phyloP scores from a whole-genome alignment of 2,797 vertebrate genomes.

The Scolopax bukidnonensis region DNA sequence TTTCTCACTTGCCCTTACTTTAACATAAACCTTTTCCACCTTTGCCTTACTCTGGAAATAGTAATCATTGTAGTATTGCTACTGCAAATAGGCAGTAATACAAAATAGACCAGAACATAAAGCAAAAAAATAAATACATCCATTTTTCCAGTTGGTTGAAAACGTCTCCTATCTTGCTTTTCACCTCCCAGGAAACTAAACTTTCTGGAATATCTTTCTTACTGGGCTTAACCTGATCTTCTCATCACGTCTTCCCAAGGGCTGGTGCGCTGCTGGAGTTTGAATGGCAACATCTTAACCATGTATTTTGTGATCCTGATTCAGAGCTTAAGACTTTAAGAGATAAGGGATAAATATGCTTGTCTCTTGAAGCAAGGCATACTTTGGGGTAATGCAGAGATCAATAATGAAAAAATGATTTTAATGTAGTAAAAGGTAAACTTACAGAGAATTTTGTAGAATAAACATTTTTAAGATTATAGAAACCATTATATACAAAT shows the following conservation, averaged over 20 bases:
- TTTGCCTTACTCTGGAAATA: background rate
- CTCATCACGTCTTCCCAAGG: background rate
- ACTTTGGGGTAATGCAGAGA: background rate
- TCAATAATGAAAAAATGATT: background rate
- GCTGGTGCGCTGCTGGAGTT: background rate
- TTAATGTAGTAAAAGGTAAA: background rate
- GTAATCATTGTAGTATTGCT: background rate
- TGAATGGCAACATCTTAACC: background rate
- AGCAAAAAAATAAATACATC: background rate
- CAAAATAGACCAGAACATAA: background rate
- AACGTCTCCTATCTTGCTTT: background rate
- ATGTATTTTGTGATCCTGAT: background rate
- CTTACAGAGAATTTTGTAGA: background rate
- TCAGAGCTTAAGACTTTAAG: background rate
- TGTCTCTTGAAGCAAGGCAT: background rate
- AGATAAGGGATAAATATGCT: background rate
- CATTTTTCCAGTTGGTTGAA: background rate
- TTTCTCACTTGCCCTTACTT: background rate
- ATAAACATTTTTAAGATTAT: background rate
- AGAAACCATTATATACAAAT: background rate
- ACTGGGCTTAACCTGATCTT: background rate
- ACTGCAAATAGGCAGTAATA: background rate
- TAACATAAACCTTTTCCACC: background rate
- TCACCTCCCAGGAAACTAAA: background rate
- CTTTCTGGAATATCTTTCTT: background rate